Evolutionary conservation across 2,113 vertebrate genomes (phyloP).

Genomic region (Barbus barbus): DNA sequence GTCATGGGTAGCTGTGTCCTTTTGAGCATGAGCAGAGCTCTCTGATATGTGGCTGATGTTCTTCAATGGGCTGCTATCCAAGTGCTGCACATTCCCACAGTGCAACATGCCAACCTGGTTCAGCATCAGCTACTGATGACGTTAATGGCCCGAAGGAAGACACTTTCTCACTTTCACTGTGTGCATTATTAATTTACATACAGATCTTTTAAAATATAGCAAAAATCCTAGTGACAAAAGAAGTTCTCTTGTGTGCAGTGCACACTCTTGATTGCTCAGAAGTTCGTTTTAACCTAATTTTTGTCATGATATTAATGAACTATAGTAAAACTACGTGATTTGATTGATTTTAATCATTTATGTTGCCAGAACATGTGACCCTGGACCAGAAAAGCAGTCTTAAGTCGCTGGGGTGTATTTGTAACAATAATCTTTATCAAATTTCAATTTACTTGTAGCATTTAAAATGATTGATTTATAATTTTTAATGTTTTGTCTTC

Average conservation of each 20-base stretch:
- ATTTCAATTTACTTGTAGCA: too few relatives aligned
- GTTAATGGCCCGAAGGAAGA: not conserved
- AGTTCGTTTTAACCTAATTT: too few relatives aligned
- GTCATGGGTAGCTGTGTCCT: not conserved
- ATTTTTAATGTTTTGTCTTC: too few relatives aligned
- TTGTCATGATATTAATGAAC: not conserved
- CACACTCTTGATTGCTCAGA: too few relatives aligned
- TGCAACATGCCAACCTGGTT: conserved; percentile 40
- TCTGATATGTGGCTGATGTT: conserved; percentile 29
- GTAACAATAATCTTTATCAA: too few relatives aligned
- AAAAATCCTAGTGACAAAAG: not conserved
- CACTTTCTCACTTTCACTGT: conserved; percentile 12
- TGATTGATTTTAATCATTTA: not conserved
- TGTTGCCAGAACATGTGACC: not conserved
- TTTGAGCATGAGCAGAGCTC: conserved; percentile 27
- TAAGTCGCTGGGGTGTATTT: too few relatives aligned
- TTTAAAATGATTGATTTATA: too few relatives aligned
- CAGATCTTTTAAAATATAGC: not conserved
- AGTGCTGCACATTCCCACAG: too few relatives aligned
- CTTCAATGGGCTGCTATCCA: not conserved
- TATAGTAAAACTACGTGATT: not conserved
- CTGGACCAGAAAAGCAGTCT: too few relatives aligned
- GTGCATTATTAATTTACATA: not conserved
- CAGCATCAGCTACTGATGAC: not conserved
- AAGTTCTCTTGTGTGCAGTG: too few relatives aligned